Percentiles rank a stretch among this genome's conserved stretches.
Evolutionary conservation across 2,113 vertebrate genomes (phyloP).

Genomic region (Vimba vimba): DNA sequence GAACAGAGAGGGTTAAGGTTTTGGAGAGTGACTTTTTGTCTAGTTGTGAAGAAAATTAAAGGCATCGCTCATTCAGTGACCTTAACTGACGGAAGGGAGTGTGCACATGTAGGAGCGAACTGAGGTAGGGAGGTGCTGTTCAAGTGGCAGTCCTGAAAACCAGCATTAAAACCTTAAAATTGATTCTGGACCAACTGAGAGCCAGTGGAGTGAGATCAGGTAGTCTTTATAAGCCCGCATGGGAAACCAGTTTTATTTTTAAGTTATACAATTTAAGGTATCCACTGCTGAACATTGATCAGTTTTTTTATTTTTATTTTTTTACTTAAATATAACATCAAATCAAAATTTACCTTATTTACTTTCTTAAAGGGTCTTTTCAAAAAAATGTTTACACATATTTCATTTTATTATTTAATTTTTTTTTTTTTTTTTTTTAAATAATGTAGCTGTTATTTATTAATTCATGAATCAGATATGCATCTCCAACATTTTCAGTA

Average conservation of each 20-base stretch:
- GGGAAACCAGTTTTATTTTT: slow-evolving; percentile 1
- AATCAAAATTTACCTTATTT: background rate
- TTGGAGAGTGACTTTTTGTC: too few relatives aligned
- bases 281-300: background rate
- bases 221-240: background rate
- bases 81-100: too few relatives aligned
- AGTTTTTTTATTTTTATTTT: background rate
- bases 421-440: background rate
- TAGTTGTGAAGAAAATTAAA: too few relatives aligned
- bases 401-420: too few relatives aligned
- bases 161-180: too few relatives aligned
- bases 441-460: background rate
- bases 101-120: too few relatives aligned
- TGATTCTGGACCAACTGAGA: too few relatives aligned
- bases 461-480: background rate
- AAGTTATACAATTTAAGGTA: background rate
- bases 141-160: too few relatives aligned
- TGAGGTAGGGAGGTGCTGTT: too few relatives aligned
- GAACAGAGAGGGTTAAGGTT: too few relatives aligned
- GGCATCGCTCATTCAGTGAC: too few relatives aligned
- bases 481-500: background rate
- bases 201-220: too few relatives aligned
- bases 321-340: background rate
- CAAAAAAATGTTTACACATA: background rate
- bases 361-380: background rate